phyloP scores from a whole-genome alignment of 1,140 invertebrate species.

The Polypedilum pembai region DNA sequence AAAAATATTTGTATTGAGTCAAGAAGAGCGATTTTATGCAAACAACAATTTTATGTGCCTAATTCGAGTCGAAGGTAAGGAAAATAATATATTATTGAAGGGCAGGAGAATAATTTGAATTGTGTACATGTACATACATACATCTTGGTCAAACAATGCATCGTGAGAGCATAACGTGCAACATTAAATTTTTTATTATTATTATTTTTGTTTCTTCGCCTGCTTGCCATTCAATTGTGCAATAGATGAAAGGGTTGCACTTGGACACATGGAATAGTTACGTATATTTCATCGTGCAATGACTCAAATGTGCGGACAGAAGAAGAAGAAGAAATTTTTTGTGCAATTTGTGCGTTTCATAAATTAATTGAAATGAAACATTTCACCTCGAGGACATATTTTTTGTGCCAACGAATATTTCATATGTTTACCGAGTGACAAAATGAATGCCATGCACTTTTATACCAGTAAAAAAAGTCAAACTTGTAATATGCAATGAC shows the following conservation, averaged over 20 bases:
- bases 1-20: background rate
- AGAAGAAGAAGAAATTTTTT: background rate
- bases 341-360: constrained; percentile 16
- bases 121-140: background rate
- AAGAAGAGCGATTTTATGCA: background rate
- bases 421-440: background rate
- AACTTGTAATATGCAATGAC: background rate
- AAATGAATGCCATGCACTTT: background rate
- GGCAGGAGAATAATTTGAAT: background rate
- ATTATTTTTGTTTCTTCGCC: background rate
- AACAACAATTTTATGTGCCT: background rate
- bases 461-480: background rate
- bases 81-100: background rate
- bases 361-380: constrained; percentile 19
- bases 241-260: constrained; percentile 16
- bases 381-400: constrained; percentile 10
- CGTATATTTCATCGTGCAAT: background rate
- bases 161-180: constrained; percentile 10
- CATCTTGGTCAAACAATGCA: constrained; percentile 16
- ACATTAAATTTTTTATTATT: constrained; percentile 3
- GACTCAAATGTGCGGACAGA: background rate
- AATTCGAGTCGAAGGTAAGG: background rate
- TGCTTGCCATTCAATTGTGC: background rate
- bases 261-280: background rate
- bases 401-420: constrained; percentile 13